Conservation (phyloP, 2,888 invertebrate genomes). For the Oligia fasciuncula region DNA sequence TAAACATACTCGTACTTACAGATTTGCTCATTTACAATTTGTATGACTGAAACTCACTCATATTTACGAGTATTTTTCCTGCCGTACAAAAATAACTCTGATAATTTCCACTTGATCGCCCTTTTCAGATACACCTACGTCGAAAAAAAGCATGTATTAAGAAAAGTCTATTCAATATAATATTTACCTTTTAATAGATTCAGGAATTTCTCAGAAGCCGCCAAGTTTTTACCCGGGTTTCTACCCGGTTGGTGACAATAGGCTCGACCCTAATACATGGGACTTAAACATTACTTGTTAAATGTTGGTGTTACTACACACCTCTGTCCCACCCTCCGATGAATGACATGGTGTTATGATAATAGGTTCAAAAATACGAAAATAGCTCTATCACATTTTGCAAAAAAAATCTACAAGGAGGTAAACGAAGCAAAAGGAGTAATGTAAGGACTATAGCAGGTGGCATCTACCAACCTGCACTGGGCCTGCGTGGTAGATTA, state of each 20-base stretch:
- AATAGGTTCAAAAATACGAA: neutral
- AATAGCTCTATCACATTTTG: neutral
- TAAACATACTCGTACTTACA: neutral
- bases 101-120: neutral
- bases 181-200: neutral
- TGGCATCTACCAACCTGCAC: too few species aligned
- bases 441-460: too few species aligned
- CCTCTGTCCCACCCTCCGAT: too few species aligned
- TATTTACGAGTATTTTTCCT: neutral
- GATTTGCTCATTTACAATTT: neutral
- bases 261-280: neutral
- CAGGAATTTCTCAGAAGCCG: neutral
- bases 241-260: too few species aligned
- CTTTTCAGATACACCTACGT: neutral
- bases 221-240: neutral
- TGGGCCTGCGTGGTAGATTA: too few species aligned
- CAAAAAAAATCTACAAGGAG: neutral
- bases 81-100: constrained; percentile 4
- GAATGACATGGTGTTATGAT: neutral
- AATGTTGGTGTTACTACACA: neutral
- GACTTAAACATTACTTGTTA: too few species aligned
- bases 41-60: neutral
- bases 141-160: neutral
- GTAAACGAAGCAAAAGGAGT: too few species aligned
- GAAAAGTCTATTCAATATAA: neutral